Evolutionary conservation across 2,888 invertebrate genomes (phyloP).

Genomic region (Allolobophora icterica): DNA sequence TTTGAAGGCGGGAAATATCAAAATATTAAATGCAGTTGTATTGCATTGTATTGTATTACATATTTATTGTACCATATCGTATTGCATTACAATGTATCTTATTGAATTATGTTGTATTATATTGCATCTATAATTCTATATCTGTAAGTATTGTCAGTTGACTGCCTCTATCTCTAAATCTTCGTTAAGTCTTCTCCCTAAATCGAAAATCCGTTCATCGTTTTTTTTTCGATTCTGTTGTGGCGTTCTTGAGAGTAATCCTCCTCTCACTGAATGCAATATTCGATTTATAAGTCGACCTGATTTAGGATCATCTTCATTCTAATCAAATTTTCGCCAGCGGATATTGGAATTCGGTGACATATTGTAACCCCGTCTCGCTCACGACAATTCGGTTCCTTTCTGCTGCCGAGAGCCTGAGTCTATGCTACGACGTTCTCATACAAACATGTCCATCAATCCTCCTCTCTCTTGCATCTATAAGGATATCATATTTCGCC

Average conservation of each 20-base stretch:
- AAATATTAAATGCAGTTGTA: too few relatives aligned
- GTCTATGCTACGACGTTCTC: neutral
- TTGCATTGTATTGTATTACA: neutral
- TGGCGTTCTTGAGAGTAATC: neutral
- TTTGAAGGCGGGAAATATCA: too few relatives aligned
- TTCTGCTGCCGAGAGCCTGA: too few relatives aligned
- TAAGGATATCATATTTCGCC: neutral
- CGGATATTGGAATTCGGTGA: neutral
- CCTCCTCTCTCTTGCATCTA: neutral
- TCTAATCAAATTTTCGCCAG: conserved; percentile 17
- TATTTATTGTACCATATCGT: neutral
- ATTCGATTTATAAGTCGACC: neutral
- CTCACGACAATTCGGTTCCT: neutral
- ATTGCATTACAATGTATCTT: neutral
- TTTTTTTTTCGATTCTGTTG: neutral
- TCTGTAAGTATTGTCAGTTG: neutral
- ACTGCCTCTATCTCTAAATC: neutral
- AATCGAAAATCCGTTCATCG: neutral
- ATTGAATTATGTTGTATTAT: neutral
- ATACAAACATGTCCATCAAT: neutral
- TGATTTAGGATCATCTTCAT: neutral
- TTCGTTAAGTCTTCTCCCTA: neutral
- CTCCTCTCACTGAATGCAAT: neutral
- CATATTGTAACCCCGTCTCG: conserved; percentile 3
- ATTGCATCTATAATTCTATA: neutral